These are phyloP conservation scores for Sinocyclocheilus maitianheensis DNA, from an alignment of 2,113 vertebrate species.

Conservation along the genomic window DNA sequence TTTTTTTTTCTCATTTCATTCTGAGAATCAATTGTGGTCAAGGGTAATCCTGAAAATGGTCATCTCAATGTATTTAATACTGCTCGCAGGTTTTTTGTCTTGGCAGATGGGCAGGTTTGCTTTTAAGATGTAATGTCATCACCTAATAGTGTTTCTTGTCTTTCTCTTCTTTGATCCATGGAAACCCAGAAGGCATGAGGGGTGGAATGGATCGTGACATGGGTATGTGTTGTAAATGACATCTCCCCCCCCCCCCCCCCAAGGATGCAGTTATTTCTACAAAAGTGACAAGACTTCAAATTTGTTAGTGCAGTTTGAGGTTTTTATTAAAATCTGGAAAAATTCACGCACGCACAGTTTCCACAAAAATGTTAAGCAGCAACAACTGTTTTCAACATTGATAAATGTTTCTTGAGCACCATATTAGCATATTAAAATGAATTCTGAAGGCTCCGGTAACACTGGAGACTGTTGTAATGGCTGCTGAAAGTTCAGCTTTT, in stretches of 20 bases:
- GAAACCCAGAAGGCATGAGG: conserved; percentile 84
- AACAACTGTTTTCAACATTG: too few species aligned
- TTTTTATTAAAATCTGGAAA: too few species aligned
- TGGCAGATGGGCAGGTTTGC: neutral
- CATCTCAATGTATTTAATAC: conserved; percentile 51
- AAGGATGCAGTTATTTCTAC: neutral
- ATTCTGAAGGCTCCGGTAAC: too few species aligned
- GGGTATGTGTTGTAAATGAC: conserved; percentile 74
- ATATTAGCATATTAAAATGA: neutral
- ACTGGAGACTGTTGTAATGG: neutral
- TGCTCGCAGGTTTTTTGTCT: conserved; percentile 39
- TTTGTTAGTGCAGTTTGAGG: too few species aligned
- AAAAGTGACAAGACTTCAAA: neutral
- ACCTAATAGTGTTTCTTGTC: conserved; percentile 63
- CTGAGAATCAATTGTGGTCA: conserved; percentile 60
- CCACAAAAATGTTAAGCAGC: neutral
- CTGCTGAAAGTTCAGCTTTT: too few species aligned
- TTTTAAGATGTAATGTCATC: conserved; percentile 25
- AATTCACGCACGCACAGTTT: too few species aligned
- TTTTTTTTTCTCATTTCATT: conserved; percentile 25
- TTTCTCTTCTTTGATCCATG: conserved; percentile 70
- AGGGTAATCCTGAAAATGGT: conserved; percentile 59
- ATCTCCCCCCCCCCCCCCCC: too few species aligned
- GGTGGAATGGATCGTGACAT: conserved; percentile 88
- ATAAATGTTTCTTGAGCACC: neutral